phyloP scores from a whole-genome alignment of 2,113 vertebrate genomes.

The western clawed frog (Xenopus tropicalis) region UCB_Xtro_10.0 CM004444.2:7366001-7366500 shows the following conservation, averaged over 20 bases:
- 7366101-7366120: constrained; percentile 9
- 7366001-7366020: constrained; percentile 20
- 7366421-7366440: too few relatives aligned
- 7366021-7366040: constrained; percentile 56
- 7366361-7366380: too few relatives aligned
- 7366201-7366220: constrained; percentile 30
- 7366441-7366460: too few relatives aligned
- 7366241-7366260: not conserved
- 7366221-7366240: constrained; percentile 5
- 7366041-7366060: constrained; percentile 44
- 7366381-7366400: too few relatives aligned
- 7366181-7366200: constrained; percentile 40
- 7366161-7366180: constrained; percentile 10
- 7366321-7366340: too few relatives aligned
- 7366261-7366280: not conserved
- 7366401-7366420: too few relatives aligned
- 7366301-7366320: too few relatives aligned
- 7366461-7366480: too few relatives aligned
- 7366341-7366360: too few relatives aligned
- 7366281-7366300: too few relatives aligned
- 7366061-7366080: constrained; percentile 36
- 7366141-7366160: constrained; percentile 47
- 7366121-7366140: constrained; percentile 44
- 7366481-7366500: too few relatives aligned
- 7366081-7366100: constrained; percentile 15